Evolutionary conservation across 2,888 invertebrate genomes (phyloP), one percentile per base, ranked within the genome.

Genomic region (Tinea semifulvella): DNA sequence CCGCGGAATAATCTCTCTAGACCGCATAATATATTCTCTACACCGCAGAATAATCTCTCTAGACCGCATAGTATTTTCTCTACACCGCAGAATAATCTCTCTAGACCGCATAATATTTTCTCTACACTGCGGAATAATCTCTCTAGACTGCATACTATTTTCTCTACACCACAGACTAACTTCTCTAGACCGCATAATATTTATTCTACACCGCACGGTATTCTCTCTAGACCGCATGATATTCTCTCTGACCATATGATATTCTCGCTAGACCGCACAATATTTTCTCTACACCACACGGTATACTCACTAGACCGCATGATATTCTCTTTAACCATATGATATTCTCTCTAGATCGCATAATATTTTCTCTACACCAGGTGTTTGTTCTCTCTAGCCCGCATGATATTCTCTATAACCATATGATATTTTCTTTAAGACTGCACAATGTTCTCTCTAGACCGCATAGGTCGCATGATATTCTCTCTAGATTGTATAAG

Each of bases 301-400:
- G n/a, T n/a, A n/a, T n/a, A n/a, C n/a, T n/a, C n/a, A n/a, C n/a
- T n/a, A 22, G 8, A 8, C 8, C 25, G 25, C 8, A n/a, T 22
- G 8, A 5, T 22, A 22, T 22, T 22, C 25, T 22, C 25, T 22
- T 5, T 22, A n/a, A 8, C 25, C 25, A 22, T 22, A 22, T 7
- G 25, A 5, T 7, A 7, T 7, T 8, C 25, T 22, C 25, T 22
- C 25, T 22, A 22, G 25, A 22, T 22, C 25, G 25, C 25, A 22
- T 22, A 8, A 22, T 5, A 22, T 22, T 7, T 27, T n/a, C n/a
- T n/a, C n/a, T 97, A 85, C 7, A 98, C 97, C 52, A 96, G 86
- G 5, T 8, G 25, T 22, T 8, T 8, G 25, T 8, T 5, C n/a
- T n/a, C n/a, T n/a, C n/a, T 8, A 22, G 25, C 25, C 5, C 25